Base-by-base conservation (phyloP, 2,797 vertebrate genomes). In the Synaphobranchus kaupii region DNA sequence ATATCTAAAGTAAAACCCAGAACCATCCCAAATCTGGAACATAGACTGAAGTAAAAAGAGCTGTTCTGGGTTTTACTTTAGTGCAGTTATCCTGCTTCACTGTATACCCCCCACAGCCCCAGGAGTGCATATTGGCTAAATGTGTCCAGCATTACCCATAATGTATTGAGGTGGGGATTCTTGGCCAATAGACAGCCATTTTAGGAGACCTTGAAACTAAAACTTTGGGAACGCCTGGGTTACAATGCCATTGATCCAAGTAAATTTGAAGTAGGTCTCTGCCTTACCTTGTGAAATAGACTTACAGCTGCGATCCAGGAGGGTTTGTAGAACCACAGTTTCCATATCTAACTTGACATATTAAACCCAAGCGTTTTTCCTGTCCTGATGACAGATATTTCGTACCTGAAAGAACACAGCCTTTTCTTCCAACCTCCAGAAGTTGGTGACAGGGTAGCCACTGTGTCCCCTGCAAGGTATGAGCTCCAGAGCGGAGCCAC, bases 401-500 rank as follows among this genome's bases (percentile, higher is more conserved):
- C 89, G 63, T 83, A 96, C 98, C 97, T 99, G 98, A 90, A 99
- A 99, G 93, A 99, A 99, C 92, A 99, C 98, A 34, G 96, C 95
- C 82, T 97, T 98, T 76, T 96, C 97, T 6, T 99, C 98, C 0
- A 98, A 97, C 82, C 98, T 95, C 98, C 98, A 99, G 94, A 99
- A 99, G 92, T 99, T 99, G 12, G 98, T 99, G 80, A 99, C 98
- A 0, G 98, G 98, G 85, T 99, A 99, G 0, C 98, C 98, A 0
- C 98, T 99, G 94, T 99, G 98, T 22, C 98, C 98, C 4, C 98
- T 95, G 87, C 98, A 99, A 0, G 98, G 97, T 83, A 99, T 95
- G 91, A 99, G 20, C 92, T 99, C 97, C 58, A 99, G 94, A 1
- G 95, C 91, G 0, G 97, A 95, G 80, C 93, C 96, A 48, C 98